phyloP scores from a whole-genome alignment of 2,113 vertebrate species.

The Mesembrinibis cayennensis region DNA sequence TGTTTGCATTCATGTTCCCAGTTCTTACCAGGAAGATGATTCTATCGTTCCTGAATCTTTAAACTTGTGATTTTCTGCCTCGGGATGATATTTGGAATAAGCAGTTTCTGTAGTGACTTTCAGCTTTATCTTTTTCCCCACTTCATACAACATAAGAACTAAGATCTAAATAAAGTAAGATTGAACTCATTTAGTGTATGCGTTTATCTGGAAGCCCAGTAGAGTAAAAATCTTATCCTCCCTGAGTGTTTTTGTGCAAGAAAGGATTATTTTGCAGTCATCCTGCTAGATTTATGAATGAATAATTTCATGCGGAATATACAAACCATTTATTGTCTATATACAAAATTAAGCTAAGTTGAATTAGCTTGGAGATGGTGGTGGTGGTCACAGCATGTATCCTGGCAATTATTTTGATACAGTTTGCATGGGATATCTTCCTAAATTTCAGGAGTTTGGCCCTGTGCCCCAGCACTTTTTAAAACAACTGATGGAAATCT shows the following conservation, averaged over 20 bases:
- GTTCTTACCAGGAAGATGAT: neutral
- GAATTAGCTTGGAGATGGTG: neutral
- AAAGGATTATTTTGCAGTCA: neutral
- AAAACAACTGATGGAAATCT: neutral
- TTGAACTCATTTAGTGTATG: neutral
- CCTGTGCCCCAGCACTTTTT: neutral
- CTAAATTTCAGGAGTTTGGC: neutral
- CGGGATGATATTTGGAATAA: neutral
- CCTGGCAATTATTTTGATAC: neutral
- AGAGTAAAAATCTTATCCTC: neutral
- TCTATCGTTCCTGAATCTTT: neutral
- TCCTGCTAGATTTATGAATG: neutral
- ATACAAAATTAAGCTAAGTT: neutral
- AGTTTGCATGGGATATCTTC: neutral
- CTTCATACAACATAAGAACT: neutral
- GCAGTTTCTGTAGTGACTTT: neutral
- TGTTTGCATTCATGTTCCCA: fast-evolving
- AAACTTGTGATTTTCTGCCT: neutral
- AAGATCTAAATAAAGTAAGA: neutral
- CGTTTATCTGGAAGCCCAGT: neutral
- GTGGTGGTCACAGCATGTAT: neutral
- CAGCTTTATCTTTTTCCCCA: neutral
- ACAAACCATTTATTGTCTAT: neutral
- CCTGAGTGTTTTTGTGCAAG: neutral
- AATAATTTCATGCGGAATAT: neutral